Base-by-base conservation (phyloP, 1,140 invertebrate species). In the Campoletis sonorensis region DNA sequence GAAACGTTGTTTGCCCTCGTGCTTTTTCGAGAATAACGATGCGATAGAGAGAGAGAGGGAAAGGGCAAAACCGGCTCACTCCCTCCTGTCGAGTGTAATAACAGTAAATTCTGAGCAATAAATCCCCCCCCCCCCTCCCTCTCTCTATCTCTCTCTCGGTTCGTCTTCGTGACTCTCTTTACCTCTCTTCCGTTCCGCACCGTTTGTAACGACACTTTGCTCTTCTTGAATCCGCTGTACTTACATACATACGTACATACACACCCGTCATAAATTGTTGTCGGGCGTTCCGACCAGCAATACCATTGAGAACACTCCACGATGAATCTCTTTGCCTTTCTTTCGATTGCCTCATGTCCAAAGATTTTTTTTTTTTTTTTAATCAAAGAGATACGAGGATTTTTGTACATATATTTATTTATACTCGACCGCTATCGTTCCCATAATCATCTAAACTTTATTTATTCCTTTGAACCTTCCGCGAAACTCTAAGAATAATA, bases 41-140 rank as follows among this genome's bases (percentile, higher is more conserved):
- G 40, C n/a, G n/a, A n/a, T n/a, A 77, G 82, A 84, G 81, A 85
- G 82, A 85, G 2, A 86, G 82, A 85, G 86, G 78, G 64, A 77
- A 75, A 80, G 79, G 78, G 64, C 81, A 82, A 82, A 81, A 72
- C 79, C 72, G 82, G 77, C 80, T 84, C 81, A 21, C 51, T 81
- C 89, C 88, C 85, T 84, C 84, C 73, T 33, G 30, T 61, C 51
- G 73, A 21, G 51, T 30, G 89, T 90, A 91, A 91, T 92, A 92
- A 92, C 90, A 91, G 89, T 91, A 91, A 91, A 91, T 92, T 86
- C 88, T 87, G 78, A 84, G 88, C 86, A 89, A 90, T 91, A 91
- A 91, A 90, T 91, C 87, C 90, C 86, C 85, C 86, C 80, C 83
- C 71, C 82, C 79, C 79, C 54, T 73, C 75, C 40, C 80, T 21